Conservation (phyloP, 1,140 invertebrate species). For the Heliconius melpomene region DNA sequence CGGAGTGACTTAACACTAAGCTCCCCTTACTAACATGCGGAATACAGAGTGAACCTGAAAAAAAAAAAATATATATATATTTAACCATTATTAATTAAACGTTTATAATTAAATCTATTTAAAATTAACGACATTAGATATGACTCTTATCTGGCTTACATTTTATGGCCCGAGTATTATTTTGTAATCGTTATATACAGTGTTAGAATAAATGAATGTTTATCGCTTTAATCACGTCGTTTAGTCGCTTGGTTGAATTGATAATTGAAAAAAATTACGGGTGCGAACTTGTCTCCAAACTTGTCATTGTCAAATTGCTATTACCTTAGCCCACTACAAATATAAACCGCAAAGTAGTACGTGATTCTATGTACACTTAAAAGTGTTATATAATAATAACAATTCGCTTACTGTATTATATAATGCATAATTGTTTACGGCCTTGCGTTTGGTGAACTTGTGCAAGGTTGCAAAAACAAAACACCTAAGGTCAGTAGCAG, state of each 20-base stretch:
- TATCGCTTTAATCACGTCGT: background rate
- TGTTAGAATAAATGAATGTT: background rate
- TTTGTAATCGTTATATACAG: background rate
- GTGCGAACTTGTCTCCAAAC: background rate
- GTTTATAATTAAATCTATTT: no score
- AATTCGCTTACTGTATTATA: background rate
- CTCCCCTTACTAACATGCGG: no score
- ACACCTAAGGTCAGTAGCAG: background rate
- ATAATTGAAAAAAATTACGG: background rate
- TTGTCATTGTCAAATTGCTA: background rate
- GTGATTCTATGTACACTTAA: constrained; percentile 16
- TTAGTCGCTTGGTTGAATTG: background rate
- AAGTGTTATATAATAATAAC: constrained; percentile 2
- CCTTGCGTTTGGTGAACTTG: constrained; percentile 26
- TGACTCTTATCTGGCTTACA: no score
- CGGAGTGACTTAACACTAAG: no score
- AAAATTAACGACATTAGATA: no score
- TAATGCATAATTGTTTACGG: constrained; percentile 18
- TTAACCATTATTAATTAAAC: no score
- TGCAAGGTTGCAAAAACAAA: constrained; percentile 12
- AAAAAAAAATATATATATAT: no score
- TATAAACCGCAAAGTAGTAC: constrained; percentile 7
- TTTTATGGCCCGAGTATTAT: background rate
- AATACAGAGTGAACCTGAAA: no score
- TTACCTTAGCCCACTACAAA: background rate